phyloP scores from a whole-genome alignment of 2,888 invertebrate species.

The Stenchaetothrips biformis region DNA sequence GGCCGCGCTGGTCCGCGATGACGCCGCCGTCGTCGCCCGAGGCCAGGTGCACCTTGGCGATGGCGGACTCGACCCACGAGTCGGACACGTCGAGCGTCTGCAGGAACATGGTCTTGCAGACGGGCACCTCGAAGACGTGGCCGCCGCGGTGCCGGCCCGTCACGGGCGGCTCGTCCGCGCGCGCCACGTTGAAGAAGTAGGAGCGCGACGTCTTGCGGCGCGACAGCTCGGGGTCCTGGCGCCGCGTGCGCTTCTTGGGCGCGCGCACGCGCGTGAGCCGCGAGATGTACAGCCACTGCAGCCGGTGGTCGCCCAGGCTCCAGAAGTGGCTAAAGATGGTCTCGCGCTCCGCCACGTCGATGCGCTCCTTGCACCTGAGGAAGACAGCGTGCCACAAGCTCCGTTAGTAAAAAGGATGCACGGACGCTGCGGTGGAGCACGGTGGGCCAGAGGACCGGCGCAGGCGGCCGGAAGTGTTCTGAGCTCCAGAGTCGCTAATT shows the following conservation, averaged over 20 bases:
- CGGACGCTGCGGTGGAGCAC: neutral
- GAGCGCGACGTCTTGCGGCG: conserved; percentile 1
- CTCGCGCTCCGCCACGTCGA: neutral
- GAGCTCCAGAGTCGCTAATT: too few relatives aligned
- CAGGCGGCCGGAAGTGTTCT: too few relatives aligned
- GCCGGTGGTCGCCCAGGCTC: conserved; percentile 10
- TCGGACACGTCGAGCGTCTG: conserved; percentile 15
- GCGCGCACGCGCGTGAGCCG: neutral
- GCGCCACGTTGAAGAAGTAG: conserved; percentile 3
- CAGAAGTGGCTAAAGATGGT: conserved; percentile 5
- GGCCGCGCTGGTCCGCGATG: neutral
- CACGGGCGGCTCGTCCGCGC: neutral
- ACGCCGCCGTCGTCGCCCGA: neutral
- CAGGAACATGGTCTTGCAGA: conserved; percentile 23
- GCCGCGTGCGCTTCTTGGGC: neutral
- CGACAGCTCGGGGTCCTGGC: neutral
- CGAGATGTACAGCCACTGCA: conserved; percentile 17
- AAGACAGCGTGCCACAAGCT: too few relatives aligned
- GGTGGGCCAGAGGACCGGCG: neutral
- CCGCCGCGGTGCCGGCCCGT: neutral
- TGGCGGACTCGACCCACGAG: conserved; percentile 18
- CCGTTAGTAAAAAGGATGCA: too few relatives aligned
- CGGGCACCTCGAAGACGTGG: neutral
- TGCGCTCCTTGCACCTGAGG: neutral
- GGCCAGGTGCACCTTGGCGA: conserved; percentile 4